phyloP scores from a whole-genome alignment of 2,113 vertebrate species.

The Gadus macrocephalus region DNA sequence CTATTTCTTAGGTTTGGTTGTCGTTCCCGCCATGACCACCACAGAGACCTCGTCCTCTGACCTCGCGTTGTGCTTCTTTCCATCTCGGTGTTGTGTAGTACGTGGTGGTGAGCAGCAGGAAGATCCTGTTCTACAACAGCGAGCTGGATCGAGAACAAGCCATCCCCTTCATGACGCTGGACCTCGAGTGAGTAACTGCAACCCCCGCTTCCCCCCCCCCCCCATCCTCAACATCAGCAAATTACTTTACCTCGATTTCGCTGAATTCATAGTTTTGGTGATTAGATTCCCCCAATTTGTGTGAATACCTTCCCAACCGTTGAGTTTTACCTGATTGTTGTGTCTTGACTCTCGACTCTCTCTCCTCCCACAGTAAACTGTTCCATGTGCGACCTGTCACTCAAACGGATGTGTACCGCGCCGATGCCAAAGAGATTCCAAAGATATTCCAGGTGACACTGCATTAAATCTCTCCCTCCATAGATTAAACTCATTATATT shows the following conservation, averaged over 20 bases:
- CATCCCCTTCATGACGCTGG: slow-evolving; percentile 93
- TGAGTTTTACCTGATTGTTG: not conserved
- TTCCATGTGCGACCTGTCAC: slow-evolving; percentile 96
- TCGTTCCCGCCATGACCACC: too few species aligned
- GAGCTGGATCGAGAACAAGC: slow-evolving; percentile 90
- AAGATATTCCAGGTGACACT: slow-evolving; percentile 91
- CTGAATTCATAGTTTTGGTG: too few species aligned
- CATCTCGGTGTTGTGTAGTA: slow-evolving; percentile 70
- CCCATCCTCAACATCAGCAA: too few species aligned
- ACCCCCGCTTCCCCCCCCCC: not conserved
- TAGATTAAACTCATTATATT: too few species aligned
- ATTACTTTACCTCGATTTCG: too few species aligned
- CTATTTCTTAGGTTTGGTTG: not conserved
- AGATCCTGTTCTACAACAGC: slow-evolving; percentile 94
- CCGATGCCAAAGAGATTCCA: slow-evolving; percentile 92
- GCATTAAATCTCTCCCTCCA: too few species aligned
- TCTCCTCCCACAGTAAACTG: slow-evolving; percentile 78
- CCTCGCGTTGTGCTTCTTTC: not conserved
- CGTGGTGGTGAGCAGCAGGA: slow-evolving; percentile 96
- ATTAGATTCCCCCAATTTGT: not conserved
- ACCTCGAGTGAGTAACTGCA: slow-evolving; percentile 87
- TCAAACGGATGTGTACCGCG: slow-evolving; percentile 96
- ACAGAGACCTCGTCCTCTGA: not conserved
- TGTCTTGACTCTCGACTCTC: not conserved
- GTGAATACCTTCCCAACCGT: not conserved